These are phyloP conservation scores for Camponotus vicinus DNA, from an alignment of 1,140 invertebrate genomes.

Conservation along the genomic window DNA sequence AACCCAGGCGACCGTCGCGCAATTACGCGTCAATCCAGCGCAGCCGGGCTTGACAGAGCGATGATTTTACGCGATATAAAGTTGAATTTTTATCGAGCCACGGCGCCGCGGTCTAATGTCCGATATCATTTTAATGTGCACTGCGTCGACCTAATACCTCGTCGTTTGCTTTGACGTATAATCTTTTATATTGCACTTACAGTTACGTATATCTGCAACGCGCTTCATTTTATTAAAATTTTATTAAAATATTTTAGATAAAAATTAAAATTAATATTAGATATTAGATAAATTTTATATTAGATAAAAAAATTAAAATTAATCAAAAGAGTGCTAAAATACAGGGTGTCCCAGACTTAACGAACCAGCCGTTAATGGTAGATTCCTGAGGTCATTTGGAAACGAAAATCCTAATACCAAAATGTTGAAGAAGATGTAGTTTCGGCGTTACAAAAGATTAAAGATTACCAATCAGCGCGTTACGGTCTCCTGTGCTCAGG, in stretches of 20 bases:
- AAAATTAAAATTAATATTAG: background rate
- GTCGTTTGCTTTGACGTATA: too few relatives aligned
- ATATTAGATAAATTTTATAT: background rate
- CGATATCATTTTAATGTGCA: slow-evolving; percentile 11
- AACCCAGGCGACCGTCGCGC: slow-evolving; percentile 35
- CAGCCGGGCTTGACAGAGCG: background rate
- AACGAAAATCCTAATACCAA: too few relatives aligned
- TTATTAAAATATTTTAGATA: background rate
- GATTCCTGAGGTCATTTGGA: too few relatives aligned
- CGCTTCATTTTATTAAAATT: background rate
- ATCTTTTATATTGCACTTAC: background rate
- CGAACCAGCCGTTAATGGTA: too few relatives aligned
- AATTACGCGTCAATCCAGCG: slow-evolving; percentile 49
- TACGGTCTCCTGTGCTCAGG: too few relatives aligned
- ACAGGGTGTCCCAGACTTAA: too few relatives aligned
- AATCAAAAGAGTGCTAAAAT: too few relatives aligned
- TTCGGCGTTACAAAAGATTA: too few relatives aligned
- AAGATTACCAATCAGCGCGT: too few relatives aligned
- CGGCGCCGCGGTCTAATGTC: background rate
- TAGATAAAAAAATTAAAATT: background rate
- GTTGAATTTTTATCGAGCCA: slow-evolving; percentile 22
- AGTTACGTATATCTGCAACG: background rate
- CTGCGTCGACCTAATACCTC: background rate
- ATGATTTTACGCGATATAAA: slow-evolving; percentile 8
- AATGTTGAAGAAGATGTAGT: too few relatives aligned